Conservation (phyloP, 2,113 vertebrate genomes). For the Poeciliopsis prolifica region DNA sequence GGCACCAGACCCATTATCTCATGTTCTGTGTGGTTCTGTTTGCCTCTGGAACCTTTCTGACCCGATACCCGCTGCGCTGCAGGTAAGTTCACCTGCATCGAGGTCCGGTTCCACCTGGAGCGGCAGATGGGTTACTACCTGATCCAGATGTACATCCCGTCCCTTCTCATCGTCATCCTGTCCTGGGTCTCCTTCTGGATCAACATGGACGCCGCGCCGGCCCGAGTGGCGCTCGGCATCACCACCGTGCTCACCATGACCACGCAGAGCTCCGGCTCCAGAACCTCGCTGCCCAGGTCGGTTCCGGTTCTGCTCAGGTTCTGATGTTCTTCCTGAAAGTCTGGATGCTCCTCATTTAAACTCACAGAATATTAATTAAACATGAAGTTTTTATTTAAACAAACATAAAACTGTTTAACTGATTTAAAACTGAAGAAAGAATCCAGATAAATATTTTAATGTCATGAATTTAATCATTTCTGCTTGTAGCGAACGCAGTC, state of each 20-base stretch:
- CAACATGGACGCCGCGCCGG: constrained; percentile 84
- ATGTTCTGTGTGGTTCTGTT: neutral
- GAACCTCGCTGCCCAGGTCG: constrained; percentile 91
- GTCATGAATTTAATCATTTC: no score
- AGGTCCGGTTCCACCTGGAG: constrained; percentile 96
- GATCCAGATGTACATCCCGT: constrained; percentile 86
- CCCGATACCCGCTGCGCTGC: neutral
- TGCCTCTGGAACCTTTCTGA: neutral
- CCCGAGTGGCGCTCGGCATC: constrained; percentile 94
- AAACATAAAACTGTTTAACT: no score
- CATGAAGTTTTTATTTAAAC: no score
- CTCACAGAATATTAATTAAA: no score
- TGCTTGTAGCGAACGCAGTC: no score
- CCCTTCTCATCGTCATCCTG: constrained; percentile 79
- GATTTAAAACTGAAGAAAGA: no score
- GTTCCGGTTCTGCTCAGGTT: neutral
- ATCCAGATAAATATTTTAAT: no score
- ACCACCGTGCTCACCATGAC: constrained; percentile 99
- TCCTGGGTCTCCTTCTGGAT: neutral
- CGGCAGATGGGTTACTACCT: constrained; percentile 99
- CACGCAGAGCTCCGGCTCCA: constrained; percentile 96
- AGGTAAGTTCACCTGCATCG: constrained; percentile 98
- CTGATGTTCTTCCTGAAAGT: neutral
- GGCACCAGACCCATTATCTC: no score
- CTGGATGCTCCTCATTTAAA: no score